Evolutionary conservation across 2,888 invertebrate genomes (phyloP).

Genomic region (Melanostoma mellinum): DNA sequence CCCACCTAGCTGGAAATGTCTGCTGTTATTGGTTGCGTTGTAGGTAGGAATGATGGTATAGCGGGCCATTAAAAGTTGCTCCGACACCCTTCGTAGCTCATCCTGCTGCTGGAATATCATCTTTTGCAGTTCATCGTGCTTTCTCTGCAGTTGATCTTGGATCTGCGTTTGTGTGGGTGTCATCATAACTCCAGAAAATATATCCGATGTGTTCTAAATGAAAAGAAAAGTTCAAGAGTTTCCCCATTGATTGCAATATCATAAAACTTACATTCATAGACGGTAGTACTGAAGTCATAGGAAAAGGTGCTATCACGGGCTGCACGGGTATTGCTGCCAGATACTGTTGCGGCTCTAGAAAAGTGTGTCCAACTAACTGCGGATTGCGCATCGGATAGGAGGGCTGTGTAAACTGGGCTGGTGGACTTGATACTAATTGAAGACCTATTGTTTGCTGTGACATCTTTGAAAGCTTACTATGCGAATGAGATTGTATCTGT

Average conservation of each 20-base stretch:
- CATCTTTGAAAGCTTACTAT: conserved; percentile 62
- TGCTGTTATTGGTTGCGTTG: conserved; percentile 67
- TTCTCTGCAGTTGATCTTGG: conserved; percentile 90
- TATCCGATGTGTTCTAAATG: conserved; percentile 75
- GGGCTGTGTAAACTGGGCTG: conserved; percentile 83
- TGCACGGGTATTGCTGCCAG: conserved; percentile 85
- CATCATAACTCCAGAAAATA: conserved; percentile 82
- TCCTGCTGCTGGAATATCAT: conserved; percentile 93
- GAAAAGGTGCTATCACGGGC: conserved; percentile 83
- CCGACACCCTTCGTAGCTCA: conserved; percentile 92
- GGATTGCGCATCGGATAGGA: conserved; percentile 82
- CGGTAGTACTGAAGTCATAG: conserved; percentile 81
- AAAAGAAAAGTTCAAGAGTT: neutral
- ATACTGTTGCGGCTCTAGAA: conserved; percentile 83
- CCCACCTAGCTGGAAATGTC: conserved; percentile 74
- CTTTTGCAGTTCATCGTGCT: conserved; percentile 93
- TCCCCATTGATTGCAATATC: neutral
- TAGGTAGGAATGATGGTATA: conserved; percentile 85
- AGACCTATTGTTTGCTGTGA: conserved; percentile 52
- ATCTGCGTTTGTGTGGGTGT: conserved; percentile 84
- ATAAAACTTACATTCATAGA: conserved; percentile 76
- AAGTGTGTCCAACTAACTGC: conserved; percentile 79
- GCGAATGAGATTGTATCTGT: conserved; percentile 55
- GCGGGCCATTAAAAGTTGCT: conserved; percentile 91
- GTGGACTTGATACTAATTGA: conserved; percentile 76